Evolutionary conservation across 2,797 vertebrate genomes (phyloP).

Genomic region (Craterocephalus amniculus): DNA sequence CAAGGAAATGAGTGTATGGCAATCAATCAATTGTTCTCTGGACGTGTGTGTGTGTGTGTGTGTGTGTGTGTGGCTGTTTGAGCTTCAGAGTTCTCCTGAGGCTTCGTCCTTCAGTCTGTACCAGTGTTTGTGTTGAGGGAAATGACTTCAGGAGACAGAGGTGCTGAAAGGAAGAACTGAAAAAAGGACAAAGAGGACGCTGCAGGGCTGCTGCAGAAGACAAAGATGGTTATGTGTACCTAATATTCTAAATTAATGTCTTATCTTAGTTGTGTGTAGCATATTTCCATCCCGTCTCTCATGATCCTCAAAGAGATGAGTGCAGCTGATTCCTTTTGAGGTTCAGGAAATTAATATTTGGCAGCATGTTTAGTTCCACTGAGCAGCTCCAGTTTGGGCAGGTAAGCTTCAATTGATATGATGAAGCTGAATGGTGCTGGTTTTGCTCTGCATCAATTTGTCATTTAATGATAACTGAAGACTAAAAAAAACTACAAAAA

Average conservation of each 20-base stretch:
- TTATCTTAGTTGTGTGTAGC: constrained; percentile 11
- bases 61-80: no score
- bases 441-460: neutral
- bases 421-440: neutral
- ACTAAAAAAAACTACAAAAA: constrained; percentile 1
- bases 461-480: constrained; percentile 4
- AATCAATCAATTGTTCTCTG: neutral
- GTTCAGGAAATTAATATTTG: constrained; percentile 64
- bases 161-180: neutral
- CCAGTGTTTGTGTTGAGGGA: constrained; percentile 20
- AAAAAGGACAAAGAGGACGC: neutral
- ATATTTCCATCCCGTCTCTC: constrained; percentile 2
- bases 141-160: constrained; percentile 14
- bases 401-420: constrained; percentile 9
- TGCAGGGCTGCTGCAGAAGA: neutral
- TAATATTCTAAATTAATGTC: constrained; percentile 20
- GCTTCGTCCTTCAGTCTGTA: constrained; percentile 21
- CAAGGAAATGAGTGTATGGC: neutral
- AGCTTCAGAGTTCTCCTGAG: constrained; percentile 23
- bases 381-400: constrained; percentile 11
- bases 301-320: constrained; percentile 34
- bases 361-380: constrained; percentile 10
- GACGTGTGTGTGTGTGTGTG: constrained; percentile 16
- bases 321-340: constrained; percentile 40
- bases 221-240: neutral